A percentile compares a stretch with the other conserved stretches of the same genome.
Evolutionary conservation across 2,113 vertebrate species (phyloP).

Genomic region (Phylloscopus trochilus): DNA sequence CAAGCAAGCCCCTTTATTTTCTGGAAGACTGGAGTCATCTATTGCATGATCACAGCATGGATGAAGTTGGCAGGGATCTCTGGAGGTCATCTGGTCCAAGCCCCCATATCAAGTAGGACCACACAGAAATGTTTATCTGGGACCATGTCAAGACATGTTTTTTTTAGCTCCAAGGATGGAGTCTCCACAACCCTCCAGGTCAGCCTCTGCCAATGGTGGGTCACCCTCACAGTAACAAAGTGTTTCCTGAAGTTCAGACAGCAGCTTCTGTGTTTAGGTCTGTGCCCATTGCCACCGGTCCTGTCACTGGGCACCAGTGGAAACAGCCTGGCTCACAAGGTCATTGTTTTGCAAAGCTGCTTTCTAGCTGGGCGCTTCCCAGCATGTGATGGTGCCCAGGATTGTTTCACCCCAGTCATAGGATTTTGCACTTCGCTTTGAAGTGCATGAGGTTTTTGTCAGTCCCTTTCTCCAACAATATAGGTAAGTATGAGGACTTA

Average conservation of each 20-base stretch:
- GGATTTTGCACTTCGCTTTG: not conserved
- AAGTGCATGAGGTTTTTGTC: not conserved
- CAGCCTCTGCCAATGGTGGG: not conserved
- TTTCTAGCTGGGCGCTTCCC: not conserved
- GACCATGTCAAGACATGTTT: not conserved
- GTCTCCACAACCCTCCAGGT: too few species aligned
- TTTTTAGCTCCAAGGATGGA: not conserved
- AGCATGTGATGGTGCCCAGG: fast-evolving
- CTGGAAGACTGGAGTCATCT: not conserved
- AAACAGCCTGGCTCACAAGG: not conserved
- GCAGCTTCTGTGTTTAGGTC: not conserved
- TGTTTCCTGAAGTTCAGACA: not conserved
- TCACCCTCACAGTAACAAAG: not conserved
- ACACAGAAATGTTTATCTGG: not conserved
- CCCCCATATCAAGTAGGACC: fast-evolving
- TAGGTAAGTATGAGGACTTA: not conserved
- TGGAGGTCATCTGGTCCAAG: not conserved
- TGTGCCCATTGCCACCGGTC: too few species aligned
- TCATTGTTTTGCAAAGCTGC: not conserved
- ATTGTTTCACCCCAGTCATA: not conserved
- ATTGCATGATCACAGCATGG: not conserved
- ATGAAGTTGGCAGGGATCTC: not conserved
- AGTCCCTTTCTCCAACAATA: not conserved
- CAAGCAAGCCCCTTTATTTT: not conserved
- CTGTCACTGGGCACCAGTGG: not conserved